A percentile compares a stretch with the other conserved stretches of the same genome.
phyloP scores from a whole-genome alignment of 53 echinoderm and acorn worm genomes.

The Zoroaster sp. region DNA sequence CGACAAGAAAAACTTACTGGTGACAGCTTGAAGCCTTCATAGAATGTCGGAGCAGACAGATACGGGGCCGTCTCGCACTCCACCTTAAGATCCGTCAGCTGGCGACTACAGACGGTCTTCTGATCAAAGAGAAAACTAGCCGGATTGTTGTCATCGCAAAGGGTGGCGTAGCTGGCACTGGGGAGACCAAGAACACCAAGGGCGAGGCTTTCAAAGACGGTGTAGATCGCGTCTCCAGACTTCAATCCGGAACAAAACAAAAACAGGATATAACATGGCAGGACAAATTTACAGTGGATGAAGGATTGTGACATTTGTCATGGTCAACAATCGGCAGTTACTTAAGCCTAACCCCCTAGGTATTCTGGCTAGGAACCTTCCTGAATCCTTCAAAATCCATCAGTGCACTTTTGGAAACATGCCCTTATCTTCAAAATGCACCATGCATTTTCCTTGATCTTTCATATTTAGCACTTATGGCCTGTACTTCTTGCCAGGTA shows the following conservation, averaged over 20 bases:
- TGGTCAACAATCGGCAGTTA: no score
- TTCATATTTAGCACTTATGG: no score
- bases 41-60: conserved; percentile 73
- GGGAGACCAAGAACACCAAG: conserved; percentile 81
- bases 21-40: conserved; percentile 79
- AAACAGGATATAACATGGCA: background rate
- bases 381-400: no score
- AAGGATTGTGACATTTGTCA: no score
- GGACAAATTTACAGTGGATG: no score
- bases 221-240: conserved; percentile 88
- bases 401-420: no score
- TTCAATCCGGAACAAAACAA: conserved; percentile 2
- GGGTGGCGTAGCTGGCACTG: conserved; percentile 11
- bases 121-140: conserved; percentile 77
- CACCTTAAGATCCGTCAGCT: conserved; percentile 49
- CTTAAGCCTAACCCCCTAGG: no score
- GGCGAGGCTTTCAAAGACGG: conserved; percentile 80
- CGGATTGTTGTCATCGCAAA: conserved; percentile 88
- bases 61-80: conserved; percentile 73
- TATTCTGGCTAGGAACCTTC: no score
- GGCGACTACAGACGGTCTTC: conserved; percentile 59
- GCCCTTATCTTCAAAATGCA: no score
- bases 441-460: no score
- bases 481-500: no score
- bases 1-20: conserved; percentile 80